Base-by-base conservation (phyloP, 2,888 invertebrate species). In the Acronicta aceris region DNA sequence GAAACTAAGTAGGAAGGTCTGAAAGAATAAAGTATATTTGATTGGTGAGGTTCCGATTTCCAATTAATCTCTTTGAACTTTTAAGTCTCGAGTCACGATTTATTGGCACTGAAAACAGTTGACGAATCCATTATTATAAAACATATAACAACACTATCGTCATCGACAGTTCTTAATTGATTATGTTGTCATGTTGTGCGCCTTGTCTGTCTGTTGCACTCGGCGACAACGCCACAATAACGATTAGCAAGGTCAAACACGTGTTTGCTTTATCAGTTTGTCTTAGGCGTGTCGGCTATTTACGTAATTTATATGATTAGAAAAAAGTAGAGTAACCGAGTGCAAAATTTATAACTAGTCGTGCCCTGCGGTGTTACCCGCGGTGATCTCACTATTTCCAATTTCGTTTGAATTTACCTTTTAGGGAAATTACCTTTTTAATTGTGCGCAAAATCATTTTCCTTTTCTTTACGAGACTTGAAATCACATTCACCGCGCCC, bases 101-200 rank as follows among this genome's bases (percentile, higher is more conserved):
- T 40, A 16, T 57, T 54, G 67, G 42, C 71, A 46, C 7, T 8
- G 30, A 48, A 12, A 70, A 45, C 36, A 42, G 17, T 46, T 40
- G 25, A 33, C 12, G 15, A 48, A 40, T 43, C 16, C 27, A 59
- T 40, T 46, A 36, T 45, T 27, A 38, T n/a, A 27, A 21, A 30
- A 16, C 1, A 40, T 55, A 15, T 48, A 13, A 41, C 12, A 15
- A 8, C 41, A 21, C 15, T 17, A 2, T 16, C 38, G 33, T 41
- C 53, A 59, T 57, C 54, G 68, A 53, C 53, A 53, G 61, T 68
- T 63, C 41, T 61, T 79, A 72, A 83, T 47, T 58, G 65, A 74
- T 80, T 76, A 82, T 78, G 74, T 78, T 82, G 82, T 69, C 82
- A 82, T 79, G 78, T 78, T 82, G 82, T 79, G 78, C 81, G 77